These are phyloP conservation scores for Stichodactyla mertensii DNA, from an alignment of 64 coral and sea anemone genomes.

Conservation along the genomic window DNA sequence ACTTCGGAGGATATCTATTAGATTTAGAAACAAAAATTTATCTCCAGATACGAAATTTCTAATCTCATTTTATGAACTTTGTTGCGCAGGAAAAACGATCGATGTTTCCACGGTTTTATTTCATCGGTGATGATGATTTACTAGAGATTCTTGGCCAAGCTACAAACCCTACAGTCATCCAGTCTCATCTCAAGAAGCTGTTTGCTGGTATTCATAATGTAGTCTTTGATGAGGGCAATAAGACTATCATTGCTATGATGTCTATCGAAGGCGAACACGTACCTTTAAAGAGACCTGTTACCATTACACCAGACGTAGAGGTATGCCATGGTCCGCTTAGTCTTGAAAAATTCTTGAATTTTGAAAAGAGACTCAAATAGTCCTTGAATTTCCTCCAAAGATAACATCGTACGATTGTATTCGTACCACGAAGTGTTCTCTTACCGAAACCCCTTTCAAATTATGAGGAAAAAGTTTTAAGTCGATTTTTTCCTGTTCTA, in stretches of 20 bases:
- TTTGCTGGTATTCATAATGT: constrained; percentile 97
- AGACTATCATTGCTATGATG: constrained; percentile 94
- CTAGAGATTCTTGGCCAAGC: constrained; percentile 93
- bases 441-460: too few relatives aligned
- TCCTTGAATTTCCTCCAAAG: neutral
- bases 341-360: too few relatives aligned
- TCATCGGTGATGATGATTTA: constrained; percentile 94
- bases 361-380: neutral
- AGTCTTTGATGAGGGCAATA: constrained; percentile 84
- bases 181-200: constrained; percentile 92
- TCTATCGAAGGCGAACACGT: constrained; percentile 93
- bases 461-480: too few relatives aligned
- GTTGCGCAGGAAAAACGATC: constrained; percentile 79
- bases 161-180: constrained; percentile 91
- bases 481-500: too few relatives aligned
- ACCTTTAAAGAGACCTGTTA: constrained; percentile 77
- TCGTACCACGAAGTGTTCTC: too few relatives aligned
- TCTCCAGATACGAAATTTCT: neutral
- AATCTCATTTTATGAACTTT: neutral
- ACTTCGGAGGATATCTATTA: too few relatives aligned
- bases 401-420: too few relatives aligned
- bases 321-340: neutral
- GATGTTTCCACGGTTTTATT: constrained; percentile 94
- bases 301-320: constrained; percentile 95
- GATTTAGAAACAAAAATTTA: neutral